A percentile compares a stretch with the other conserved stretches of the same genome.
Conservation (phyloP, 2,797 vertebrate species). For the Poeciliopsis turneri region DNA sequence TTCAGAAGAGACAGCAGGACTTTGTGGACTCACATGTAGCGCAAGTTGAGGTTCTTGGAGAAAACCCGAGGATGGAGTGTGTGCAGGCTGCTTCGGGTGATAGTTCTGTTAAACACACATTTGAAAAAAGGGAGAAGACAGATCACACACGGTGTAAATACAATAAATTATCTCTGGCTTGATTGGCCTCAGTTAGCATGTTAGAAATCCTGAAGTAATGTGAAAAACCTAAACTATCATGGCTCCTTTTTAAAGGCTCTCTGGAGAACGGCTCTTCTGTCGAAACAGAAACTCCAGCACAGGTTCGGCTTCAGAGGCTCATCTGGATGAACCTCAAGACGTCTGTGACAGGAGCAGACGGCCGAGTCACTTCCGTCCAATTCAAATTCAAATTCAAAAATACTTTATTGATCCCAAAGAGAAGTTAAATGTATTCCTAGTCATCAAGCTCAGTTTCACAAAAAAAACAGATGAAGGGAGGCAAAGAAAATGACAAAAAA, state of each 20-base stretch:
- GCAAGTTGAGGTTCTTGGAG: slow-evolving; percentile 92
- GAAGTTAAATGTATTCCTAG: background rate
- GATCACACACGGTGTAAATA: background rate
- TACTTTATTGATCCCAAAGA: too few species aligned
- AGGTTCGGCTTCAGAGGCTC: too few species aligned
- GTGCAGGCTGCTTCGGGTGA: slow-evolving; percentile 90
- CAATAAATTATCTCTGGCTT: background rate
- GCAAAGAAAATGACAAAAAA: background rate
- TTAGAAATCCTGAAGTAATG: background rate
- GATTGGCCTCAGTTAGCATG: background rate
- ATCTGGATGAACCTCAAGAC: background rate
- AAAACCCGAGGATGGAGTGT: slow-evolving; percentile 89
- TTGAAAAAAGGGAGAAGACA: slow-evolving; percentile 14
- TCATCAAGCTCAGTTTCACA: background rate
- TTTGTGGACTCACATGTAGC: slow-evolving; percentile 90
- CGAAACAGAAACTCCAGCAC: too few species aligned
- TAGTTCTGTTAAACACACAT: slow-evolving; percentile 82
- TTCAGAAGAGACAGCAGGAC: background rate
- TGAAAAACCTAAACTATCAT: background rate
- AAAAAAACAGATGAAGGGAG: background rate
- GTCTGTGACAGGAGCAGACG: background rate
- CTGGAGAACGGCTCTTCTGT: background rate
- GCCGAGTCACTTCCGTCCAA: background rate
- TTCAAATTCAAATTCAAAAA: too few species aligned
- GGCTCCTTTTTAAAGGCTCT: background rate